Conservation (phyloP, 2,888 invertebrate species). For the Drosophila fulvimacula region DNA sequence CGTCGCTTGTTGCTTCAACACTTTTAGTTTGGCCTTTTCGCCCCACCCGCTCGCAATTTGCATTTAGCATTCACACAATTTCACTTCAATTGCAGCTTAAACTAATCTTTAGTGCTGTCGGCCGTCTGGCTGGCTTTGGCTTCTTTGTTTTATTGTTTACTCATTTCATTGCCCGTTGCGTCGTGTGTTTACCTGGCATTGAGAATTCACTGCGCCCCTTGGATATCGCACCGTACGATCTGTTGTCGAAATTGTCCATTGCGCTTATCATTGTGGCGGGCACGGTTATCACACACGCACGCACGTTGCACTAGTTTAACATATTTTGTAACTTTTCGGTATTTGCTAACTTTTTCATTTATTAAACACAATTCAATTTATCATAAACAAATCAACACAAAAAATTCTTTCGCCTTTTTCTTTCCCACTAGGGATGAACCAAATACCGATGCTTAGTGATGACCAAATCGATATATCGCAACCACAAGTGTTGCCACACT, state of each 20-base stretch:
- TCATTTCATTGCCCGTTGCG: slow-evolving; percentile 34
- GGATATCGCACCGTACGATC: slow-evolving; percentile 84
- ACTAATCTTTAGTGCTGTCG: slow-evolving; percentile 47
- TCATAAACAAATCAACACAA: slow-evolving; percentile 59
- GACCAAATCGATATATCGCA: slow-evolving; percentile 12
- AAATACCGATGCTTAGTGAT: slow-evolving; percentile 22
- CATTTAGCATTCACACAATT: slow-evolving; percentile 55
- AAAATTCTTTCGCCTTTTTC: slow-evolving; percentile 66
- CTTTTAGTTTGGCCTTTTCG: slow-evolving; percentile 9
- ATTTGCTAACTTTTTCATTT: slow-evolving; percentile 64
- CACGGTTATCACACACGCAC: slow-evolving; percentile 56
- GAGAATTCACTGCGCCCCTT: slow-evolving; percentile 83
- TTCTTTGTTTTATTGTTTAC: slow-evolving; percentile 62
- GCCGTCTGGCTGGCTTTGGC: slow-evolving; percentile 19
- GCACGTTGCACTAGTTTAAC: slow-evolving; percentile 54
- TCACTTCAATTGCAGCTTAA: slow-evolving; percentile 60
- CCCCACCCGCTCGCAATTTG: slow-evolving; percentile 16
- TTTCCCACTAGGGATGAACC: slow-evolving; percentile 57
- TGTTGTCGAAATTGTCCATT: slow-evolving; percentile 83
- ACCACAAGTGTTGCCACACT: slow-evolving; percentile 14
- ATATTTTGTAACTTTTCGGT: slow-evolving; percentile 42
- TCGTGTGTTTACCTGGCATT: slow-evolving; percentile 82
- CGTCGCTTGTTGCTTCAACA: slow-evolving; percentile 68
- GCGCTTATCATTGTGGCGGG: slow-evolving; percentile 82
- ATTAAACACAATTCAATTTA: slow-evolving; percentile 51